These are phyloP conservation scores for Xenops minutus DNA, from an alignment of 2,797 vertebrate species.

Conservation along the genomic window DNA sequence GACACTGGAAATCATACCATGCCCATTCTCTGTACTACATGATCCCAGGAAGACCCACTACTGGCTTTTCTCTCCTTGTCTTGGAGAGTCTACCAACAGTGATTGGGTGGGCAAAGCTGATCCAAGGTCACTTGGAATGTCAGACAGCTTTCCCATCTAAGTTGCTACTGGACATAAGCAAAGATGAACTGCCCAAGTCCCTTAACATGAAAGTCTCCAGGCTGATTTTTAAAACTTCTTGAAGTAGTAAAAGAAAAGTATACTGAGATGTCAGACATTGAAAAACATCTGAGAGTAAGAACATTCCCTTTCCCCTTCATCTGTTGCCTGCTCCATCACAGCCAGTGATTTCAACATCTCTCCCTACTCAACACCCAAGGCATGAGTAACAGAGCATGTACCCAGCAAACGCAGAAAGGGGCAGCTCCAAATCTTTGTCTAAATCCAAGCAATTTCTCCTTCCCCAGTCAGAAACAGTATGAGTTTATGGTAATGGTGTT, in stretches of 20 bases:
- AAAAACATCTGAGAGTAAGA: background rate
- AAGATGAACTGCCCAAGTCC: background rate
- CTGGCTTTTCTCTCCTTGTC: background rate
- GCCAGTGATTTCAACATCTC: background rate
- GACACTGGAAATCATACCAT: background rate
- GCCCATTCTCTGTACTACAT: rapidly evolving
- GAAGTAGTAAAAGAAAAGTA: background rate
- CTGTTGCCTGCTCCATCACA: background rate
- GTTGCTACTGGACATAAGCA: background rate
- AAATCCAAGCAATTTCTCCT: background rate
- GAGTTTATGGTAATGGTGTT: slow-evolving; percentile 46
- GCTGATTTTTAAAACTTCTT: background rate
- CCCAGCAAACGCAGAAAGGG: background rate
- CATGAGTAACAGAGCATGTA: background rate
- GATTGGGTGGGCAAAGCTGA: background rate
- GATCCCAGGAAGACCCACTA: background rate
- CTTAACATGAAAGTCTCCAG: background rate
- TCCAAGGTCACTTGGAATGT: background rate
- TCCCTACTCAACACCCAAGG: background rate
- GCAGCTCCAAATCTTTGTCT: background rate
- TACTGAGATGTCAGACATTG: rapidly evolving
- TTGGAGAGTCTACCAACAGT: background rate
- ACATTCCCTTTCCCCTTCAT: background rate
- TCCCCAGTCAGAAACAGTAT: background rate
- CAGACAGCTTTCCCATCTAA: background rate